A percentile compares a stretch with the other conserved stretches of the same genome.
Conservation (phyloP, 2,797 vertebrate genomes). For the Microchirus variegatus region DNA sequence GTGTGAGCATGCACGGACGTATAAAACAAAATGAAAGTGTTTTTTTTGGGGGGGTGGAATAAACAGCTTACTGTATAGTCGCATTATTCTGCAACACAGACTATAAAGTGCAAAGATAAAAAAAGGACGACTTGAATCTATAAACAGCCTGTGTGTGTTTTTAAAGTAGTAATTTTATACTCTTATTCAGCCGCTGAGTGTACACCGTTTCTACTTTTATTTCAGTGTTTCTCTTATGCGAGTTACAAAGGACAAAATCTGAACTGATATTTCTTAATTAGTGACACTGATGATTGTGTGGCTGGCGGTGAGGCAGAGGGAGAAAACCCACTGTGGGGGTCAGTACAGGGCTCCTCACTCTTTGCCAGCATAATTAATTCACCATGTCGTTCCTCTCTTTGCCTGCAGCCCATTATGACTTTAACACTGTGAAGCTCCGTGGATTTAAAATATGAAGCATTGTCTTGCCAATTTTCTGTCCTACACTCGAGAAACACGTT, state of each 20-base stretch:
- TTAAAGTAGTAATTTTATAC: neutral
- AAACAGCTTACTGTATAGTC: slow-evolving; percentile 71
- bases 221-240: slow-evolving; percentile 81
- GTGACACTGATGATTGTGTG: slow-evolving; percentile 90
- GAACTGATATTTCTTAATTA: slow-evolving; percentile 91
- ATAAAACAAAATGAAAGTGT: slow-evolving; percentile 11
- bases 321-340: slow-evolving; percentile 92
- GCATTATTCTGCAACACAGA: slow-evolving; percentile 3
- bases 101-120: slow-evolving; percentile 1
- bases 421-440: slow-evolving; percentile 71
- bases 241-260: slow-evolving; percentile 85
- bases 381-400: slow-evolving; percentile 87
- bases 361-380: slow-evolving; percentile 97
- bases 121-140: neutral
- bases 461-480: slow-evolving; percentile 33
- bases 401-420: slow-evolving; percentile 88
- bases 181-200: slow-evolving; percentile 34
- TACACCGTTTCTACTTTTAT: slow-evolving; percentile 79
- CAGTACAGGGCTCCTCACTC: slow-evolving; percentile 84
- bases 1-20: slow-evolving; percentile 10
- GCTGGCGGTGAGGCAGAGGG: slow-evolving; percentile 88
- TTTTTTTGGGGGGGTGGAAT: too few relatives aligned
- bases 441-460: slow-evolving; percentile 68
- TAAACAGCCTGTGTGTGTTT: neutral
- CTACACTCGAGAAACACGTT: slow-evolving; percentile 36